Percentiles rank a stretch among this genome's conserved stretches.
phyloP scores from a whole-genome alignment of 2,888 invertebrate genomes.

The Rotaria macrura region DNA sequence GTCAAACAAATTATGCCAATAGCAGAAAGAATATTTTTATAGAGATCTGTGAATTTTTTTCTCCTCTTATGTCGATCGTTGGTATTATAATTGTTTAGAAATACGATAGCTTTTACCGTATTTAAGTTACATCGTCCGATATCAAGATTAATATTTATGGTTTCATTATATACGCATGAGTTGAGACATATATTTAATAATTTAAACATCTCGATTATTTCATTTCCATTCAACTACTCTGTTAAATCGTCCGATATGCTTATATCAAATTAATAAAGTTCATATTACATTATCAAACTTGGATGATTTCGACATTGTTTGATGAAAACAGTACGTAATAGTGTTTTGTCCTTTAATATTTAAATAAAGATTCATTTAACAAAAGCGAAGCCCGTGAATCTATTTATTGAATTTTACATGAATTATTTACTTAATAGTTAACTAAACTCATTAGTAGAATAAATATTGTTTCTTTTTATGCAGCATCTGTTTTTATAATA shows the following conservation, averaged over 20 bases:
- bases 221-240: neutral
- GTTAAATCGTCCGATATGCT: neutral
- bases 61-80: too few species aligned
- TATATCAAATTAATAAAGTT: neutral
- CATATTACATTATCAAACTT: neutral
- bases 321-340: too few species aligned
- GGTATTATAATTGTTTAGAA: too few species aligned
- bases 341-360: neutral
- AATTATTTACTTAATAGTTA: neutral
- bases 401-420: neutral
- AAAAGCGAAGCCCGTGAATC: neutral
- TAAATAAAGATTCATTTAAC: neutral
- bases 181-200: neutral
- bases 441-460: too few species aligned
- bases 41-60: too few species aligned
- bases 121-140: too few species aligned
- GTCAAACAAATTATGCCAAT: too few species aligned
- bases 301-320: neutral
- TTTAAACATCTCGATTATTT: neutral
- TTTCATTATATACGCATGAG: neutral
- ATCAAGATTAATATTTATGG: neutral
- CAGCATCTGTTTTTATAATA: too few species aligned
- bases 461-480: too few species aligned
- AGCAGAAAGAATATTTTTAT: too few species aligned
- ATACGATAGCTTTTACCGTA: too few species aligned